phyloP scores from a whole-genome alignment of 92 coral and sea anemone genomes.

The Muricea muricata region DNA sequence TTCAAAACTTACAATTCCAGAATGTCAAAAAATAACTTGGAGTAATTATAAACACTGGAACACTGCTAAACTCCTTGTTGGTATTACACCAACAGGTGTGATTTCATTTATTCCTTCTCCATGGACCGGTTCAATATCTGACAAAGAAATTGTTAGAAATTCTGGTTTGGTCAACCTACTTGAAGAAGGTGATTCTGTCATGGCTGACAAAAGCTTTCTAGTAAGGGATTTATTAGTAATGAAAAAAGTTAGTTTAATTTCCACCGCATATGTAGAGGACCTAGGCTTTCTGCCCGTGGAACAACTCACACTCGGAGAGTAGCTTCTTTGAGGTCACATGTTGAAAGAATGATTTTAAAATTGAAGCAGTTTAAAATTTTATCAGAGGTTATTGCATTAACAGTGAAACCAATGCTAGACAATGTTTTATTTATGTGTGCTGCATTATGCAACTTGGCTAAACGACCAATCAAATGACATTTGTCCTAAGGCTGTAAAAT shows the following conservation, averaged over 20 bases:
- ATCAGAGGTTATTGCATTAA: constrained; percentile 33
- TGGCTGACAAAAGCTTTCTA: no score
- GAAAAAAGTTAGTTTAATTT: no score
- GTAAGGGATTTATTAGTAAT: no score
- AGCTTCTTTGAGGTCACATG: no score
- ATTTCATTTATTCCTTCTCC: constrained; percentile 32
- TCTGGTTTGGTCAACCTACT: no score
- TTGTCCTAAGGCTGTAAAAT: no score
- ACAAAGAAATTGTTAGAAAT: constrained; percentile 39
- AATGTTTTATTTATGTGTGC: constrained; percentile 68
- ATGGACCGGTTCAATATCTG: constrained; percentile 36
- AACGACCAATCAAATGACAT: no score
- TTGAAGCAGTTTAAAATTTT: constrained; percentile 66
- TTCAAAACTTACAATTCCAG: no score
- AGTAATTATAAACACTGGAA: constrained; percentile 23
- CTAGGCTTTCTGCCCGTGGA: constrained; percentile 65
- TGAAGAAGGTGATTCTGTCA: constrained; percentile 30
- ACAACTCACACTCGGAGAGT: no score
- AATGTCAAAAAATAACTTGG: no score
- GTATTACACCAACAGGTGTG: constrained; percentile 41
- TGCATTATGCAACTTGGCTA: constrained; percentile 66
- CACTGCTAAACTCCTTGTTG: constrained; percentile 22
- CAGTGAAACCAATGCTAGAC: constrained; percentile 61
- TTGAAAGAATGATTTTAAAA: constrained; percentile 47
- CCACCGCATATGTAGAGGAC: constrained; percentile 71